Evolutionary conservation across 2,113 vertebrate species (phyloP), one percentile per base, ranked within the genome.

Genomic region (Cyanistes caeruleus): DNA sequence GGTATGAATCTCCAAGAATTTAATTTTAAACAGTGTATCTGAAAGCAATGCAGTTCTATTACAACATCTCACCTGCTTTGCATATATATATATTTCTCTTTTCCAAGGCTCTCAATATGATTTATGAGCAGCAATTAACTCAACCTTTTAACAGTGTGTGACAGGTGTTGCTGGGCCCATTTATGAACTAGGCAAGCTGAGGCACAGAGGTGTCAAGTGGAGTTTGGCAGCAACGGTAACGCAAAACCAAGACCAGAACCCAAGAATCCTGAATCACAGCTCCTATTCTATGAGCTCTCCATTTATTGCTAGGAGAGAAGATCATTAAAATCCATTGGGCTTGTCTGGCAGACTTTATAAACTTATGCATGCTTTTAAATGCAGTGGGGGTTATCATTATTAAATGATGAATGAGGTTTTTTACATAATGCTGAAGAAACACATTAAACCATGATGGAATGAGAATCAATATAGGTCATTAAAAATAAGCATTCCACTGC

Each of bases 51-150:
- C 55, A 85, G 23, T 80, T 68, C 63, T 74, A 41, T 96, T 96
- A 63, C 94, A 90, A 92, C 88, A 95, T 72, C 35, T 1, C 63
- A 43, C 64, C 85, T 94, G 39, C 60, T 95, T 97, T 95, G 93
- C 95, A 95, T 97, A 75, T 49, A 96, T 97, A 95, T 94, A 67
- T 89, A 85, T 92, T 91, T 91, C 72, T 85, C 85, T 75, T 94
- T 90, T 95, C 46, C 83, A 46, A 90, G 76, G 63, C 88, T 74
- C 82, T 90, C 93, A 77, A 33, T 92, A 28, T 95, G 95, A 92
- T 97, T 97, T 96, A 96, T 90, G 95, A 94, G 93, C 72, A 92
- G 82, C 76, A 96, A 96, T 96, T 97, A 95, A 96, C 53, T 51
- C 30, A 83, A 15, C 82, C 87, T 70, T 94, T 63, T 90, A 95